Evolutionary conservation across 2,113 vertebrate genomes (phyloP).

Genomic region (Silurus asotus): DNA sequence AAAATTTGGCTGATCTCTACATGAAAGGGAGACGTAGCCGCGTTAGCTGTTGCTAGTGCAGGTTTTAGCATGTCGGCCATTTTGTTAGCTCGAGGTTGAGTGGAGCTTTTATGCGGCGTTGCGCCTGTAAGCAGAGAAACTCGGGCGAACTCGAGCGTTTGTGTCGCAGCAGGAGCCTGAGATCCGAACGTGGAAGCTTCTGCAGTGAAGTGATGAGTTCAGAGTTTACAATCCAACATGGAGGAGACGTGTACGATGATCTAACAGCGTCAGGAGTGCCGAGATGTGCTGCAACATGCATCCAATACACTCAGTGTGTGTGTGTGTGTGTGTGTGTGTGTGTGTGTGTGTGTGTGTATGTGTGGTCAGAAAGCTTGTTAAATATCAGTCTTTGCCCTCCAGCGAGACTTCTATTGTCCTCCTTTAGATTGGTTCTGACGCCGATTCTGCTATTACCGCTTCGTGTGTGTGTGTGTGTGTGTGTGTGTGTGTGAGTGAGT

Average conservation of each 20-base stretch:
- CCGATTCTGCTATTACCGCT: neutral
- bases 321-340: neutral
- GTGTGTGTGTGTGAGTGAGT: neutral
- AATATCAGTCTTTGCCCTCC: neutral
- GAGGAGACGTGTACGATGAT: neutral
- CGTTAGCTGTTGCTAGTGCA: neutral
- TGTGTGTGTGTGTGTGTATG: neutral
- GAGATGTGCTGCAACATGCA: neutral
- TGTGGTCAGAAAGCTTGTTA: neutral
- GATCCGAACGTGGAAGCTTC: neutral
- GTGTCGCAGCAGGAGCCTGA: neutral
- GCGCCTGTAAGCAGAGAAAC: neutral
- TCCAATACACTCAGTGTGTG: neutral
- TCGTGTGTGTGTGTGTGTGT: neutral
- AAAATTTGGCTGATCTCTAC: too few species aligned
- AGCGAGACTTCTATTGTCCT: neutral
- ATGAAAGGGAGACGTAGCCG: neutral
- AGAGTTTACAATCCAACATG: neutral
- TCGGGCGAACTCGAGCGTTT: neutral
- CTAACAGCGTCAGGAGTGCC: neutral
- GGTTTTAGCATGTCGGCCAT: neutral
- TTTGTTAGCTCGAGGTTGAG: neutral
- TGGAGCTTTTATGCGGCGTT: neutral
- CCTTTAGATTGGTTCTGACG: neutral
- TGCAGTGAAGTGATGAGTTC: neutral